Conservation (phyloP, 2,797 vertebrate genomes). For the Pangasius krempfi region DNA sequence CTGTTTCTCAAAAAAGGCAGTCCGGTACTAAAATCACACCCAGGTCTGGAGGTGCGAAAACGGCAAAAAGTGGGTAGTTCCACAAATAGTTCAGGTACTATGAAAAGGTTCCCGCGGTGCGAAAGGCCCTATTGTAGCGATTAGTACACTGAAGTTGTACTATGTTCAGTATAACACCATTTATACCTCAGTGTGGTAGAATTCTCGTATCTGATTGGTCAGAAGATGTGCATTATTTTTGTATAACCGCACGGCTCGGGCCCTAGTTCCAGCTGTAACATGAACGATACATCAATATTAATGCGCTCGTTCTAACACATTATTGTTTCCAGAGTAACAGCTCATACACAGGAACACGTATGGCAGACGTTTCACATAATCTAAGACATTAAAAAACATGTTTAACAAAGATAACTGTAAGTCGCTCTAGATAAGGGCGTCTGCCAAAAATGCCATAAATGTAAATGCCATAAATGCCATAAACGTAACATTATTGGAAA, state of each 20-base stretch:
- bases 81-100: too few species aligned
- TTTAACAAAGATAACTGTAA: background rate
- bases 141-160: background rate
- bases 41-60: too few species aligned
- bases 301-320: background rate
- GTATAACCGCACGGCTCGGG: too few species aligned
- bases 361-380: background rate
- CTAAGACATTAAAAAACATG: background rate
- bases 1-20: too few species aligned
- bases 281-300: background rate
- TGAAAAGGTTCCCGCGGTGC: too few species aligned
- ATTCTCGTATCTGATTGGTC: background rate
- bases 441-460: too few species aligned
- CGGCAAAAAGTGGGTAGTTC: too few species aligned
- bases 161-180: background rate
- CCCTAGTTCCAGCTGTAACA: background rate
- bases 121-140: too few species aligned
- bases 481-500: background rate
- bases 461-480: too few species aligned
- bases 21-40: too few species aligned
- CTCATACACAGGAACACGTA: background rate
- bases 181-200: background rate
- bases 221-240: background rate
- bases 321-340: background rate
- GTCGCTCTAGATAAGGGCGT: too few species aligned